Evolutionary conservation across 2,113 vertebrate genomes (phyloP), one percentile per base, ranked within the genome.

Genomic region (Steatornis caripensis): DNA sequence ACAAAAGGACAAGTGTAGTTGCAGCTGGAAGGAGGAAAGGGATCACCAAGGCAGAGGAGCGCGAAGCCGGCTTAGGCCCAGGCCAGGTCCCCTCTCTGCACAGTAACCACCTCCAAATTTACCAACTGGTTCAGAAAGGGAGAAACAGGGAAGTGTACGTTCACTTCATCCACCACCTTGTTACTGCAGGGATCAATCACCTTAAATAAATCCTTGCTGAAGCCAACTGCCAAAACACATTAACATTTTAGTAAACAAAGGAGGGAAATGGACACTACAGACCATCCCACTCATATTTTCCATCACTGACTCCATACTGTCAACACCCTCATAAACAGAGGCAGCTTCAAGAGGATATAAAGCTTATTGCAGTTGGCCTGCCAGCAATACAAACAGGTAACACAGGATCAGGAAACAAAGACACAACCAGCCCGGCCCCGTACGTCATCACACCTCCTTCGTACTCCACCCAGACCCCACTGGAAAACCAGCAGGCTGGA

Each of bases 381-480:
- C 43, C 64, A 64, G 87, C 70, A 32, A 34, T 3, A 27, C 83
- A 54, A 60, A 48, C 58, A 21, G 53, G 53, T 36, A 32, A 43
- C 68, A 19, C 7, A 6, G 60, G 64, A 37, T 45, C 41, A 75
- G 66, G 65, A 51, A 75, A 88, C 64, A 37, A 54, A 53, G 43
- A 6, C 49, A 54, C 65, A 54, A 12, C 29, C 60, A 62, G 4
- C 17, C 66, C 10, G 16, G 43, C 20, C n/a, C 39, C 18, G 3
- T 6, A 10, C 1, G 0, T 19, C 10, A 16, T 5, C 64, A 12
- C 48, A 19, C 26, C 23, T 57, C 43, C 6, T 11, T 29, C 30
- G 2, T 18, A 1, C 75, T 16, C 64, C 6, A 2, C 75, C 7
- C 27, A 22, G 26, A 12, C 53, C 34, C 57, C 15, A 2, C 34